These are phyloP conservation scores for Tineola bisselliella DNA, from an alignment of 2,888 invertebrate species.

Conservation along the genomic window DNA sequence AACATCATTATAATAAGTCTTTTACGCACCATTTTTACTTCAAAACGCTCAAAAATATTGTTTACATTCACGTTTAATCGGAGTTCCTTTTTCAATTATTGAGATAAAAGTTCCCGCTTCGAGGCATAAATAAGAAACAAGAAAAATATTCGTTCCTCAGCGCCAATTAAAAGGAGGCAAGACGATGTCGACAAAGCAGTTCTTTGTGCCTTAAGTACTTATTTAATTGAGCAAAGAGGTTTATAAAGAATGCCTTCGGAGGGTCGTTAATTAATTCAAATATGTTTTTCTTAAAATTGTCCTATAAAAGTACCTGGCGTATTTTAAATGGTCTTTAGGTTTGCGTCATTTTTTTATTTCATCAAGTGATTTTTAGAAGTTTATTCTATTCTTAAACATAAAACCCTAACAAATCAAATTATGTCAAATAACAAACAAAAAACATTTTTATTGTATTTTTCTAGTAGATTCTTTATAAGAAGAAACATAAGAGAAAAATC, in stretches of 20 bases:
- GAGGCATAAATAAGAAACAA: constrained; percentile 10
- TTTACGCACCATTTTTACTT: neutral
- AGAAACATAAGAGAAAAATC: constrained; percentile 32
- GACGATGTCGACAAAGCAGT: constrained; percentile 18
- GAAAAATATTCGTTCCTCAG: constrained; percentile 14
- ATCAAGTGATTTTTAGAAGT: too few relatives aligned
- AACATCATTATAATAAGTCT: neutral
- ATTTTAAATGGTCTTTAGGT: too few relatives aligned
- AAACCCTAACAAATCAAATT: too few relatives aligned
- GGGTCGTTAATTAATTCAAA: constrained; percentile 10
- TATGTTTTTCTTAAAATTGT: constrained; percentile 2
- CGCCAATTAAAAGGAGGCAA: constrained; percentile 20
- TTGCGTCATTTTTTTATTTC: constrained; percentile 16
- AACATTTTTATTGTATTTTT: too few relatives aligned
- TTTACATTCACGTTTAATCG: neutral
- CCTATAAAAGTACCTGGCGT: too few relatives aligned
- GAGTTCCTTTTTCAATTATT: constrained; percentile 1
- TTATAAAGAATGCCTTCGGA: constrained; percentile 18
- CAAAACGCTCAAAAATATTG: neutral
- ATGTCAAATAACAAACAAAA: too few relatives aligned
- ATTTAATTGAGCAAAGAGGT: constrained; percentile 21
- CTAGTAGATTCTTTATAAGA: too few relatives aligned
- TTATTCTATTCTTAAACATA: too few relatives aligned
- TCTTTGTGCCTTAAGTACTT: constrained; percentile 16
- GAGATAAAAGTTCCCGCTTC: constrained; percentile 8